phyloP scores from a whole-genome alignment of 2,888 invertebrate species.

The Deilephila porcellus region DNA sequence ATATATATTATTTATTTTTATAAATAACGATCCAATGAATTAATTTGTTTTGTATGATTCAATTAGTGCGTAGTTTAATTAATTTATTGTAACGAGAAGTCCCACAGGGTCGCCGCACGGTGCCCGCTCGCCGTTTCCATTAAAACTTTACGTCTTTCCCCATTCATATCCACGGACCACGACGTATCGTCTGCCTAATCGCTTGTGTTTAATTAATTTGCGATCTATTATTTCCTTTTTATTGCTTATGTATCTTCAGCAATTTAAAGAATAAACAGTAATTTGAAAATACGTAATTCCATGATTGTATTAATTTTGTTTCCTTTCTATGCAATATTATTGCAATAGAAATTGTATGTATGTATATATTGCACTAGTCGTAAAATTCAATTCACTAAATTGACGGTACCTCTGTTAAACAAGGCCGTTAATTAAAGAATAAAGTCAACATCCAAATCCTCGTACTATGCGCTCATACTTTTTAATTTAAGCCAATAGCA shows the following conservation, averaged over 20 bases:
- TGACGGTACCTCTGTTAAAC: background rate
- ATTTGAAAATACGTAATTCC: no score
- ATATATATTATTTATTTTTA: background rate
- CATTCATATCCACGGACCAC: constrained; percentile 42
- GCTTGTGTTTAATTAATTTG: constrained; percentile 17
- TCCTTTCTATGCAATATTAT: no score
- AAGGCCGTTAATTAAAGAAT: background rate
- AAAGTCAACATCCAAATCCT: background rate
- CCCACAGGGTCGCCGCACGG: constrained; percentile 49
- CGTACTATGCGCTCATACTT: background rate
- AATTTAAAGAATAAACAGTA: background rate
- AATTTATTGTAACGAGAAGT: constrained; percentile 60
- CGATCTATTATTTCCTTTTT: background rate
- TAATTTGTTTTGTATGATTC: constrained; percentile 62
- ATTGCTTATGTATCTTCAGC: background rate
- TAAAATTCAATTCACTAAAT: no score
- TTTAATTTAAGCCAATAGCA: constrained; percentile 28
- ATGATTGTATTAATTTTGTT: no score
- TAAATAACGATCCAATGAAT: constrained; percentile 44
- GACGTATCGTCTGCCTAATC: constrained; percentile 32
- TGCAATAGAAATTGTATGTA: no score
- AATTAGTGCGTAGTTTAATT: constrained; percentile 67
- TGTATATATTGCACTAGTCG: no score
- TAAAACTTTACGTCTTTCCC: constrained; percentile 34
- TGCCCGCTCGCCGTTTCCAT: constrained; percentile 37